Base-by-base conservation (phyloP, 2,113 vertebrate species). In the Malurus elegans region DNA sequence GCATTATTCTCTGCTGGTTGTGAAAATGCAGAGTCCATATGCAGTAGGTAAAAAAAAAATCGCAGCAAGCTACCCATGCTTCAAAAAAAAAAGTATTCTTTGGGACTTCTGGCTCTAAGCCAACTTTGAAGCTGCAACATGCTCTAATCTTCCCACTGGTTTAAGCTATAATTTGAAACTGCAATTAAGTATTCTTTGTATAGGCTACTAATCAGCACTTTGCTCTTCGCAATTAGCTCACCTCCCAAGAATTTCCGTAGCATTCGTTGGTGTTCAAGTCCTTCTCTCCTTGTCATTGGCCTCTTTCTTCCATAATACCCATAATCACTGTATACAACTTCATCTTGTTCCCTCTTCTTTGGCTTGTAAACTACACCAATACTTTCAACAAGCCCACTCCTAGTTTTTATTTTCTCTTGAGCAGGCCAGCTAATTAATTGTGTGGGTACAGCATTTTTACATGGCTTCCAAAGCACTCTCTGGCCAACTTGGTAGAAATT, bases 401-500 rank as follows among this genome's bases (percentile, higher is more conserved):
- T 94, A 14, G 53, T 16, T 91, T 92, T 96, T 34, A 50, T 50
- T 82, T 94, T 97, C 47, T 97, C 93, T 93, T 86, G 90, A 88
- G 58, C 53, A 66, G 97, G 97, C 96, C 95, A 97, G 53, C 86
- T 88, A 85, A 95, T 88, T 32, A 97, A 29, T 2, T 97, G 95
- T 67, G 91, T 74, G 3, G 97, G 80, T 32, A 96, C 21, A 57
- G 29, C 69, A 29, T 83, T 91, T 95, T 79, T 90, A 40, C 90
- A 78, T 61, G 93, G 83, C 58, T 93, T 97, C 96, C 97, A 97
- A 71, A 98, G 62, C 48, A 97, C 71, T 48, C 88, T 76, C 84
- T 96, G 94, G 18, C 93, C 95, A 62, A 84, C 67, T 58, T 92
- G 86, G 65, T 96, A 97, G 69, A 95, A 90, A 2, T 40, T 62